Base-by-base conservation (phyloP, 2,113 vertebrate genomes). In the Sardina pilchardus region DNA sequence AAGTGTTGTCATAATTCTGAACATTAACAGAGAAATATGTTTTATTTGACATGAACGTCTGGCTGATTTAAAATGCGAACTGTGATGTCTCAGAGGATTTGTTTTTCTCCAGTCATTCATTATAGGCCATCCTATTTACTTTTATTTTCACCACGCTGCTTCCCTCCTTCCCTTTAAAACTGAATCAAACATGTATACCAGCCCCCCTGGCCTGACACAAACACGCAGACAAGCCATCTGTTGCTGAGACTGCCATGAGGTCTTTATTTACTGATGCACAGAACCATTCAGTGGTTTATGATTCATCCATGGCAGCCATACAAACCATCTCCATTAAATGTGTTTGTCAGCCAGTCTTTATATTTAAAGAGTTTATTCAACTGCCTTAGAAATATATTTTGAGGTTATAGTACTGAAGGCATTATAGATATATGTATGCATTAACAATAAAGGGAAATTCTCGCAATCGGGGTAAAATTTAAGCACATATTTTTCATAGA, bases 1-100 rank as follows among this genome's bases (percentile, higher is more conserved):
- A 88, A 50, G 26, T 78, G 82, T 83, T 81, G 86, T 86, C 42
- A 59, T 67, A 7, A 71, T 82, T 83, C 43, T 36, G 26, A 85
- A 82, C 21, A 43, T 59, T 90, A 86, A 71, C 71, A 85, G 81
- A 78, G 67, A 82, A 82, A 14, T 71, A 10, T 83, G 44, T 83
- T 82, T 36, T 85, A 50, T 82, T 24, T 39, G 36, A 81, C 21
- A 56, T 50, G 59, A 63, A 84, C 34, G 75, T 42, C 84, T 59
- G 26, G 82, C 86, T 47, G 53, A 85, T 53, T 59, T 67, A 34
- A 78, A 82, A 53, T 84, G 14, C 81, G 50, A 85, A 30, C 82
- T 82, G 71, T 78, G 63, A 71, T 10, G 71, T 63, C 59, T 63
- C 59, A 78, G 30, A 78, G 34, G 30, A 78, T 14, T 42, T 78